Base-by-base conservation (phyloP, 2,113 vertebrate species). In the Chloroceryle aenea region DNA sequence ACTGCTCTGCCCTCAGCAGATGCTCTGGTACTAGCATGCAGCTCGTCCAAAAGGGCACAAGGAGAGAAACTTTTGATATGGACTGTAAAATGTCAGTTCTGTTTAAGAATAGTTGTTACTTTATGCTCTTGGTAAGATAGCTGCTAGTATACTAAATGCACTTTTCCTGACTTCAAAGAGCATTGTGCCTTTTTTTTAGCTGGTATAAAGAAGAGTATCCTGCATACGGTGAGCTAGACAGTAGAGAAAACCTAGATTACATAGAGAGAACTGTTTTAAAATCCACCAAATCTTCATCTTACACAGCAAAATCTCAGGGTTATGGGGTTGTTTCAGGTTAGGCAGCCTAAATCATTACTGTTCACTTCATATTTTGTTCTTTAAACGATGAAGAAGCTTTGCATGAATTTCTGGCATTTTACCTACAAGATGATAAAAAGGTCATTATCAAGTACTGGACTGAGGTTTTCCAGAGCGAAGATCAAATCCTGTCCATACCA, bases 241-340 rank as follows among this genome's bases (percentile, higher is more conserved):
- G 23, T 34, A 73, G 74, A 56, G 38, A 72, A 87, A 32, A 23
- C 91, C 71, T 85, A 53, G 29, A 76, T 38, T 34, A 32, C 23
- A 23, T 76, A 58, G 11, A 7, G 4, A 42, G 52, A 93, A 59
- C 20, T 34, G 34, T 62, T 79, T 87, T 87, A 68, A 83, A 93
- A 74, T 72, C 78, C 63, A 74, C 25, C 22, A 82, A 40, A 36
- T 55, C 75, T 64, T 78, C 6, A 2, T 83, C 22, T 93, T 45
- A 48, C 40, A 87, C 56, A 84, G 36, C 43, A 85, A 93, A 91
- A 88, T 73, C 47, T 75, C 61, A 64, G 29, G 34, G 29, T 77
- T 84, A 77, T 34, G 29, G 63, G 72, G 92, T 84, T 94, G 72
- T 74, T 96, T 93, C 92, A 93, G 95, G 95, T 90, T 94, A 96